These are phyloP conservation scores for Pelobates fuscus DNA, from an alignment of 2,113 vertebrate species.

Conservation along the genomic window DNA sequence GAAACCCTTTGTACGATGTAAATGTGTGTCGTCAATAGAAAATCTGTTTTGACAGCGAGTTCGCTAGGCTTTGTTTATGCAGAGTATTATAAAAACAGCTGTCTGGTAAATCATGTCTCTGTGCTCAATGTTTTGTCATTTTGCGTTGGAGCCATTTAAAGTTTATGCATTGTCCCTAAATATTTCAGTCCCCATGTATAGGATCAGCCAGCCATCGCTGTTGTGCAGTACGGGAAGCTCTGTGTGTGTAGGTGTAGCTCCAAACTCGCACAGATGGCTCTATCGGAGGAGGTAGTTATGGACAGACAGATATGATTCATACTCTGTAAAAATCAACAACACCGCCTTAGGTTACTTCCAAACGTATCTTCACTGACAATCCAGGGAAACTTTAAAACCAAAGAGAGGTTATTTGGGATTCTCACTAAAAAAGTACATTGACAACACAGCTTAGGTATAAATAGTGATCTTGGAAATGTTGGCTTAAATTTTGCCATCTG, in stretches of 20 bases:
- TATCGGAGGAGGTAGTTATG: slow-evolving; percentile 28
- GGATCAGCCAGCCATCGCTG: background rate
- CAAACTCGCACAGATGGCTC: slow-evolving; percentile 30
- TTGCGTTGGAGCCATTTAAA: background rate
- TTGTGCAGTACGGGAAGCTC: background rate
- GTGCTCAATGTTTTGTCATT: slow-evolving; percentile 17
- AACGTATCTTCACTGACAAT: background rate
- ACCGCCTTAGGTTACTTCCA: slow-evolving; percentile 11
- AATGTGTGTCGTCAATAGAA: background rate
- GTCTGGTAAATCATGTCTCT: background rate
- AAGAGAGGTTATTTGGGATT: too few relatives aligned
- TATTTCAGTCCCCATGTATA: background rate
- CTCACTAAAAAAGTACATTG: too few relatives aligned
- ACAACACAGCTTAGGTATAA: too few relatives aligned
- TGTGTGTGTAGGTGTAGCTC: slow-evolving; percentile 42
- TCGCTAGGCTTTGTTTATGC: slow-evolving; percentile 19
- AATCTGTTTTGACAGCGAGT: slow-evolving; percentile 22
- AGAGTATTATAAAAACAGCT: slow-evolving; percentile 17
- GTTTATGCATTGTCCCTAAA: background rate
- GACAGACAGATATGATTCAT: slow-evolving; percentile 35
- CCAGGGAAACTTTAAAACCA: too few relatives aligned
- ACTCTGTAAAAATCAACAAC: slow-evolving; percentile 9
- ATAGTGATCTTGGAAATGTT: too few relatives aligned
- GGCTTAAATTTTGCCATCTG: too few relatives aligned
- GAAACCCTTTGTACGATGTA: background rate